Base-by-base conservation (phyloP, 1,140 invertebrate genomes). In the Eurosta solidaginis region DNA sequence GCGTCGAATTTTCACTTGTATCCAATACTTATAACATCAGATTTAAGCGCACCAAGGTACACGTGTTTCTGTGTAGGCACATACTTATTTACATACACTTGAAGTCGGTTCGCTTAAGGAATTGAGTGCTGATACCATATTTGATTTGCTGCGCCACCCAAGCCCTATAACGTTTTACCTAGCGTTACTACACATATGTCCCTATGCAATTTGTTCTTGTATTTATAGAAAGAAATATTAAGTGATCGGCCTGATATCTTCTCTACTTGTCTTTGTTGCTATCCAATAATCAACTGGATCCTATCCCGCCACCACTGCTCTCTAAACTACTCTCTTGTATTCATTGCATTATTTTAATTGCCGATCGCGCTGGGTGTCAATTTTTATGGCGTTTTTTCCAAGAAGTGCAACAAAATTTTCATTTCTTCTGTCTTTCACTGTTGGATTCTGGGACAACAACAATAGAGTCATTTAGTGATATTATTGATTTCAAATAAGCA, bases 321-420 rank as follows among this genome's bases (percentile, higher is more conserved):
- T n/a, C n/a, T n/a, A n/a, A n/a, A 50, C 50, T 47, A 36, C 50
- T 29, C 25, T 74, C 77, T 29, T 33, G 47, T 2, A 54, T 27
- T 33, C 40, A 52, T 74, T 78, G 74, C 68, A 68, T 78, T 78
- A 68, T 78, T n/a, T 78, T 78, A 78, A 78, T 78, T 78, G 77
- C 77, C 77, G 77, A 33, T 78, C 77, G 68, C 73, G 68, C 68
- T 74, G 77, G 45, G 77, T 68, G 47, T 78, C 40, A 78, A 74
- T 49, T 68, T 78, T 74, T 78, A 73, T 78, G 42, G 73, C 77
- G 45, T 73, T 50, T 78, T 74, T 78, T 68, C 59, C n/a, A 0
- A 68, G 59, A 68, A 68, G 33, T 68, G 59, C 59, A 40, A 68
- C 59, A 68, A n/a, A n/a, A 68, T 68, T 68, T 36, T 40, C n/a